Percentiles rank a stretch among this genome's conserved stretches.
phyloP scores from a whole-genome alignment of 2,888 invertebrate genomes.

The Anaspis maculata region DNA sequence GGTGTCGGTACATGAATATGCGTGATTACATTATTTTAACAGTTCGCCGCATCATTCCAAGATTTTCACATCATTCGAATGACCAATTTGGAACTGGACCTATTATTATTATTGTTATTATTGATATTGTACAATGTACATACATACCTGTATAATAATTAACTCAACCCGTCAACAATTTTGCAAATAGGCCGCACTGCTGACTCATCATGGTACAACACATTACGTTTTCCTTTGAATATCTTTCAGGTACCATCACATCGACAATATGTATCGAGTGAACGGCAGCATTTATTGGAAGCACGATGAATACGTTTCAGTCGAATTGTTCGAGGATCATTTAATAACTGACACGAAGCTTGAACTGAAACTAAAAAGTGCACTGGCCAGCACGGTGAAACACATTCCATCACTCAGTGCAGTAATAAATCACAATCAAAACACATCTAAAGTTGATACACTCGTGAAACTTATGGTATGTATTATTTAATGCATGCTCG shows the following conservation, averaged over 20 bases:
- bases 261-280: constrained; percentile 43
- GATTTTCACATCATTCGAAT: no score
- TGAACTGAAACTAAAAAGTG: constrained; percentile 45
- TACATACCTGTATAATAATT: no score
- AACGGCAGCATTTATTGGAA: constrained; percentile 54
- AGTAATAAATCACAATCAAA: constrained; percentile 49
- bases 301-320: constrained; percentile 48
- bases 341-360: constrained; percentile 38
- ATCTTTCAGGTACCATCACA: constrained; percentile 44
- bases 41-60: no score
- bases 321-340: constrained; percentile 48
- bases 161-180: no score
- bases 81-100: no score
- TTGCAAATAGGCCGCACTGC: no score
- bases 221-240: no score
- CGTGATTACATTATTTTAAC: no score
- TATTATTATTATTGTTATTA: no score
- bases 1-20: no score
- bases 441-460: constrained; percentile 44
- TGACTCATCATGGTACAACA: no score
- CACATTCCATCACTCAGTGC: constrained; percentile 51
- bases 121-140: no score
- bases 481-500: constrained; percentile 3
- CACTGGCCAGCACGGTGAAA: constrained; percentile 50
- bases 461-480: constrained; percentile 46